Conservation (phyloP, 1,140 invertebrate species). For the Conus ventricosus region DNA sequence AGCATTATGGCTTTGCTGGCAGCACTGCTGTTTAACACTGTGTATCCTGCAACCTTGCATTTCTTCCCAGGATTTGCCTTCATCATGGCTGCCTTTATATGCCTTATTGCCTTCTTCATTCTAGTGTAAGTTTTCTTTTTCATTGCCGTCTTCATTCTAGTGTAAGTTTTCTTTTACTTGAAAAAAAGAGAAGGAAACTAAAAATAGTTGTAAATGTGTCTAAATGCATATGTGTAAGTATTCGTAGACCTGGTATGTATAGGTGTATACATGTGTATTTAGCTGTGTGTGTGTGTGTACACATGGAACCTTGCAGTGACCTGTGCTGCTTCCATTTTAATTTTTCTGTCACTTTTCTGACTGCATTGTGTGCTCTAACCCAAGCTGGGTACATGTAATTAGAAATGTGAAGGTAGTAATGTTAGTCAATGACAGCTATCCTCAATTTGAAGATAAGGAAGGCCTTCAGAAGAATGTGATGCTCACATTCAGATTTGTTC, state of each 20-base stretch:
- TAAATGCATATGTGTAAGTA: background rate
- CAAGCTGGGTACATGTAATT: too few relatives aligned
- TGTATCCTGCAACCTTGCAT: slow-evolving; percentile 73
- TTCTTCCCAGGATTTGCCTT: slow-evolving; percentile 71
- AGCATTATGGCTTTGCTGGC: slow-evolving; percentile 71
- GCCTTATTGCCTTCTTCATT: slow-evolving; percentile 33
- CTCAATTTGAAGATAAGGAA: too few relatives aligned
- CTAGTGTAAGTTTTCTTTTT: slow-evolving; percentile 32
- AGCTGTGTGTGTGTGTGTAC: background rate
- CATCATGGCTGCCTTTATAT: slow-evolving; percentile 48
- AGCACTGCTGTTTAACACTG: slow-evolving; percentile 72
- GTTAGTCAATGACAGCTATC: too few relatives aligned
- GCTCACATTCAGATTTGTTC: too few relatives aligned
- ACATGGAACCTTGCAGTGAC: too few relatives aligned
- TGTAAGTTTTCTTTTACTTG: background rate
- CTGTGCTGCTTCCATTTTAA: too few relatives aligned
- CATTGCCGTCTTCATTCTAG: background rate
- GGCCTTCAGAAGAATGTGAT: too few relatives aligned
- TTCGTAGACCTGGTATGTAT: too few relatives aligned
- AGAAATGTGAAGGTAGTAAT: too few relatives aligned
- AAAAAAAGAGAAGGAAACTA: background rate
- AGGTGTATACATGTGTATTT: background rate
- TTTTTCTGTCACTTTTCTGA: too few relatives aligned
- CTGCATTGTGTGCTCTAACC: too few relatives aligned
- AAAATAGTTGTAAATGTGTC: background rate